Conservation (phyloP, 2,797 vertebrate species). For the Apodemus agrarius region DNA sequence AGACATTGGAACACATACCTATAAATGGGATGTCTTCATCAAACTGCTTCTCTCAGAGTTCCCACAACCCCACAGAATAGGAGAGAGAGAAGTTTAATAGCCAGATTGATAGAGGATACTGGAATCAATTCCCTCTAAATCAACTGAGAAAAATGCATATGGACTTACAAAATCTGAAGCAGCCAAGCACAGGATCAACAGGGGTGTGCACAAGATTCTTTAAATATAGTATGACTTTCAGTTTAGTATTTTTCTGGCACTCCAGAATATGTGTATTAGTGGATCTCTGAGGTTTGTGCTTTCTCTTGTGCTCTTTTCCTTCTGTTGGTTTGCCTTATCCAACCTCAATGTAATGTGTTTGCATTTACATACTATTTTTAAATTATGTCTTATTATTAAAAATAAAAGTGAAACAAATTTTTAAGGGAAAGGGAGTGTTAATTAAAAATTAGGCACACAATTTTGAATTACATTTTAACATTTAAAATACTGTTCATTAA, state of each 20-base stretch:
- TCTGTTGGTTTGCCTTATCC: background rate
- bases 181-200: background rate
- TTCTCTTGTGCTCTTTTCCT: background rate
- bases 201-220: background rate
- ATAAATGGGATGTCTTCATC: background rate
- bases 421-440: background rate
- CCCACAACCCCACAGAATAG: background rate
- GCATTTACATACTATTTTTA: background rate
- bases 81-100: background rate
- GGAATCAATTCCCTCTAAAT: background rate
- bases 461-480: background rate
- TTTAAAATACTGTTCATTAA: background rate
- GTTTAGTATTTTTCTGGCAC: background rate
- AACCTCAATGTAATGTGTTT: background rate
- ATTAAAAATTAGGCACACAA: background rate
- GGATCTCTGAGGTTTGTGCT: background rate
- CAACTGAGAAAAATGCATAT: background rate
- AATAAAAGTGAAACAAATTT: background rate
- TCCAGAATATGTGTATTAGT: background rate
- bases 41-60: background rate
- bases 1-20: background rate
- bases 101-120: background rate
- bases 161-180: background rate
- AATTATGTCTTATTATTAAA: background rate
- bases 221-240: background rate